Percentiles rank a stretch among this genome's conserved stretches.
phyloP scores from a whole-genome alignment of 1,140 invertebrate species.

The Drosophila obscura region DNA sequence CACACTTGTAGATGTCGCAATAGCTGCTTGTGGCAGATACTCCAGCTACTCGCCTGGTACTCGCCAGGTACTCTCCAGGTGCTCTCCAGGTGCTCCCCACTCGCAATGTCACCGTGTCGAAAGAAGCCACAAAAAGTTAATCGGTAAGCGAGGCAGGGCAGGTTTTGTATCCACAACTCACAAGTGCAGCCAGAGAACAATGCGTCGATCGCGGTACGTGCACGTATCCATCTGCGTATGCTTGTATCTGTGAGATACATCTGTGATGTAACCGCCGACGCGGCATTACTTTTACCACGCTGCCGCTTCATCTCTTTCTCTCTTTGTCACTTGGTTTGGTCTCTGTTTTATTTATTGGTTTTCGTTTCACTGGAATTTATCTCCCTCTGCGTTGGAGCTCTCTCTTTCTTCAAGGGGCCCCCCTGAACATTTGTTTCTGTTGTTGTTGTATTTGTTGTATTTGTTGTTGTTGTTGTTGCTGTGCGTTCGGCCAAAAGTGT shows the following conservation, averaged over 20 bases:
- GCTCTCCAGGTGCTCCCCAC: too few relatives aligned
- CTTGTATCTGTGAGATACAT: slow-evolving; percentile 47
- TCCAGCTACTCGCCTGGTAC: not conserved
- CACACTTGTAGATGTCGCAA: slow-evolving; percentile 9
- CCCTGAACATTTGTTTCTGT: not conserved
- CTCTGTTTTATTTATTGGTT: slow-evolving; percentile 55
- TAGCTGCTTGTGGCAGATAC: slow-evolving; percentile 1
- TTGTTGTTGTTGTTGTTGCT: not conserved
- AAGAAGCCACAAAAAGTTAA: slow-evolving; percentile 4
- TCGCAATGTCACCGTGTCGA: slow-evolving; percentile 30
- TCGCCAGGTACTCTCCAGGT: not conserved
- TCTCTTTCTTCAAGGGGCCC: slow-evolving; percentile 11
- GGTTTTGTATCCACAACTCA: too few relatives aligned
- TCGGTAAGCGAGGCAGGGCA: slow-evolving; percentile 15
- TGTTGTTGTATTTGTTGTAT: not conserved
- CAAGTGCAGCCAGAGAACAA: too few relatives aligned
- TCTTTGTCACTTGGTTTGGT: not conserved
- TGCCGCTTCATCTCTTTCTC: not conserved
- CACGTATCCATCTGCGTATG: too few relatives aligned
- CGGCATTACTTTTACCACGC: slow-evolving; percentile 50
- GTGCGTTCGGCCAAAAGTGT: slow-evolving; percentile 4
- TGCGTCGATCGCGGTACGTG: not conserved
- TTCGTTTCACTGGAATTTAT: slow-evolving; percentile 55
- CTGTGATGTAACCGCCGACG: slow-evolving; percentile 48
- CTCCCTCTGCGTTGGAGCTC: slow-evolving; percentile 17